Conservation (phyloP, 2,797 vertebrate genomes). For the Muraenolepis orangiensis region DNA sequence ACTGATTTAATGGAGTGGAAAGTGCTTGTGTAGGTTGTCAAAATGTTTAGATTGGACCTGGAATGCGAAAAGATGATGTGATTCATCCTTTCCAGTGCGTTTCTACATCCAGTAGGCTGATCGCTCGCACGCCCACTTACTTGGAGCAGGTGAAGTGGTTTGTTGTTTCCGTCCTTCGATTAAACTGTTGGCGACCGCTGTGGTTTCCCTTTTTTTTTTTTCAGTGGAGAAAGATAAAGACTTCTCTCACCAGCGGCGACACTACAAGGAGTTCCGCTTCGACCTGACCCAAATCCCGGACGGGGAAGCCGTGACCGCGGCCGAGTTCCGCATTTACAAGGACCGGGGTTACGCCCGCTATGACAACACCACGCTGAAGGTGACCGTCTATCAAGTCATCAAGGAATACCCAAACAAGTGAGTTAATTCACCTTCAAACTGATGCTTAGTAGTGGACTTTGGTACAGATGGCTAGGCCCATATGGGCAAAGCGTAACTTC, state of each 20-base stretch:
- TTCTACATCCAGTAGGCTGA: conserved; percentile 38
- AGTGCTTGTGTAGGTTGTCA: conserved; percentile 77
- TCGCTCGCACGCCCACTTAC: conserved; percentile 6
- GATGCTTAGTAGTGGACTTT: background rate
- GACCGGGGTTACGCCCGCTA: conserved; percentile 88
- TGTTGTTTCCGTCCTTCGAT: conserved; percentile 12
- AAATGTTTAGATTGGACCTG: conserved; percentile 76
- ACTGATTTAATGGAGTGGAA: conserved; percentile 78
- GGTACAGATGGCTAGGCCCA: background rate
- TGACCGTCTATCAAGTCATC: conserved; percentile 94
- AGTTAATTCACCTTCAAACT: no score
- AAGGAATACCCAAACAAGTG: conserved; percentile 95
- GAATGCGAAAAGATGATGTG: conserved; percentile 72
- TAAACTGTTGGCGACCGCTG: background rate
- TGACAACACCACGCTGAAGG: conserved; percentile 93
- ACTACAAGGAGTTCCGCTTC: conserved; percentile 99
- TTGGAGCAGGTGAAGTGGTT: conserved; percentile 39
- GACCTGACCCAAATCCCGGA: conserved; percentile 98
- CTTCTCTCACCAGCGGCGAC: conserved; percentile 95
- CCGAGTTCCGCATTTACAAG: conserved; percentile 98
- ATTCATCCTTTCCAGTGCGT: conserved; percentile 61
- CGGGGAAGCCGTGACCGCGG: conserved; percentile 93
- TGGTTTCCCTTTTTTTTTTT: conserved; percentile 42
- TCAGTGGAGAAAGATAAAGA: conserved; percentile 98
- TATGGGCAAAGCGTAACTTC: background rate